Percentiles rank a stretch among this genome's conserved stretches.
phyloP scores from a whole-genome alignment of 2,113 vertebrate species.

The Pterocles burchelli region DNA sequence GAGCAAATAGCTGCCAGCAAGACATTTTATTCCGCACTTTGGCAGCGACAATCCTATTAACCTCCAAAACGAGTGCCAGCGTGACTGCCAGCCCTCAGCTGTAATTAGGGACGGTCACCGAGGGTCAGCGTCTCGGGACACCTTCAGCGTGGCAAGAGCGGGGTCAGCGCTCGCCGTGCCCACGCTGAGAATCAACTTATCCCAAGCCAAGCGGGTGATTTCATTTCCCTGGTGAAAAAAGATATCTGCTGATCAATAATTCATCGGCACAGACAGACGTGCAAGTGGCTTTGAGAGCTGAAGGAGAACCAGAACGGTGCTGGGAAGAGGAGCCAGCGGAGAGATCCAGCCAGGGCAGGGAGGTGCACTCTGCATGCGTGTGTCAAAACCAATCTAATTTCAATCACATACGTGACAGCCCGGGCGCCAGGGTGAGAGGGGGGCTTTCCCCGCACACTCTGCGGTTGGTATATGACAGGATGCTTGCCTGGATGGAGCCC shows the following conservation, averaged over 20 bases:
- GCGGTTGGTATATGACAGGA: constrained; percentile 80
- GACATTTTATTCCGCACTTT: neutral
- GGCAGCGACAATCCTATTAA: neutral
- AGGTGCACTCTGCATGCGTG: neutral
- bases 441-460: neutral
- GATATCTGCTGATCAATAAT: neutral
- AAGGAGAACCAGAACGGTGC: neutral
- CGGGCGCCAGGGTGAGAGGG: neutral
- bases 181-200: neutral
- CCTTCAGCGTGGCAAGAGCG: neutral
- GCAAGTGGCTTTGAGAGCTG: constrained; percentile 26
- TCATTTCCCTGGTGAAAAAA: neutral
- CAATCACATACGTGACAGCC: neutral
- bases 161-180: neutral
- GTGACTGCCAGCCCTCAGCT: neutral
- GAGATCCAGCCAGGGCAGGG: neutral
- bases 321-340: neutral
- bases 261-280: neutral
- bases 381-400: neutral
- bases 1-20: neutral
- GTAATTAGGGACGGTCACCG: neutral
- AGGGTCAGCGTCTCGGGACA: neutral
- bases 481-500: constrained; percentile 90
- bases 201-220: neutral
- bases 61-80: neutral